Base-by-base conservation (phyloP, 1,140 invertebrate species). In the Hycleus phaleratus region DNA sequence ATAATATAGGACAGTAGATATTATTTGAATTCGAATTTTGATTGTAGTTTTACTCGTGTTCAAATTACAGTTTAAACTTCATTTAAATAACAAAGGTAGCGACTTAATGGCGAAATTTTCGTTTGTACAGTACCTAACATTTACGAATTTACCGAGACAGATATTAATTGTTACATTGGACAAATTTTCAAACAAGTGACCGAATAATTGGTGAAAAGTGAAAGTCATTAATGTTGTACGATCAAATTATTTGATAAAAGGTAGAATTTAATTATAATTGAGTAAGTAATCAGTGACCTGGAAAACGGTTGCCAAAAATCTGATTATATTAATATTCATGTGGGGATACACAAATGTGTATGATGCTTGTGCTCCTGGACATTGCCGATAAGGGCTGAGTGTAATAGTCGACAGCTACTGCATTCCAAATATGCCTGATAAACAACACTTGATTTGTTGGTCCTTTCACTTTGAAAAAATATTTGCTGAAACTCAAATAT, bases 251-350 rank as follows among this genome's bases (percentile, higher is more conserved):
- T 46, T 55, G 52, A 55, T 55, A 55, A 55, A 55, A 55, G 44
- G 42, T 32, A 55, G 46, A 55, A 55, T 55, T 42, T 55, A 55
- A 55, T 55, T 55, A 55, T 55, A 55, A 55, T 55, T 46, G 52
- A 55, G 52, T 46, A 53, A 53, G 52, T 55, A 55, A 55, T 55
- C 52, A 44, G 52, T 55, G 52, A 55, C 52, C 52, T 55, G 52
- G 32, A 55, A 55, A 55, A 6, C 52, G 52, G 52, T 38, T 47
- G 38, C 51, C 52, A 55, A 55, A 55, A 55, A 55, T 55, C 52
- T 55, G 52, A 55, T 55, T 55, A 44, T 55, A 55, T 55, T 55
- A 55, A 55, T 55, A 55, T 55, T 55, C 52, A 55, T 55, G 52
- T 55, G 52, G 52, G 52, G 52, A 55, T 55, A 55, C 52, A 46